Conservation (phyloP, 2,888 invertebrate species). For the Temnothorax ravouxi region DNA sequence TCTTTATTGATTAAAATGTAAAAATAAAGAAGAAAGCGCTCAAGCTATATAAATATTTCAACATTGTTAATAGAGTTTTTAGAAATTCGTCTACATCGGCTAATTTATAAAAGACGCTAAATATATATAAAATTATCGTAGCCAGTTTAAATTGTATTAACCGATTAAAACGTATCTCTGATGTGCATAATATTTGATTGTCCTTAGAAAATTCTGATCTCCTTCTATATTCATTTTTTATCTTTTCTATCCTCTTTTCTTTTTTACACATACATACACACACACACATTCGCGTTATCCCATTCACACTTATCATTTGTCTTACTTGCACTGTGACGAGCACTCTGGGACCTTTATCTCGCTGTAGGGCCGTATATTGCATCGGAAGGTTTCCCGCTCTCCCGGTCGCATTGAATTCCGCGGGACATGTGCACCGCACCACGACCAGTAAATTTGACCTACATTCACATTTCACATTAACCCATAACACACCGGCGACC, state of each 20-base stretch:
- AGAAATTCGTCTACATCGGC: not conserved
- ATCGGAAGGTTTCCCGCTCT: conserved; percentile 72
- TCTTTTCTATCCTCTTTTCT: not conserved
- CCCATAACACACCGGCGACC: conserved; percentile 33
- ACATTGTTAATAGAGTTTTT: not conserved
- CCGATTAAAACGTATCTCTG: not conserved
- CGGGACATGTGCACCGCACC: conserved; percentile 62
- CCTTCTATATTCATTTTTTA: not conserved
- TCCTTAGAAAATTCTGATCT: not conserved
- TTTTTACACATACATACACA: conserved; percentile 9
- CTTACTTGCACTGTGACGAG: conserved; percentile 34
- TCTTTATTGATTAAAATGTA: not conserved
- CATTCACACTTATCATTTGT: conserved; percentile 41
- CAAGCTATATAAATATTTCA: not conserved
- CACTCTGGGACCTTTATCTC: conserved; percentile 62
- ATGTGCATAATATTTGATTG: not conserved
- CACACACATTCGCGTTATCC: not conserved
- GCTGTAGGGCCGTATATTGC: conserved; percentile 66
- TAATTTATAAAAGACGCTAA: not conserved
- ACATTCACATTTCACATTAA: conserved; percentile 45
- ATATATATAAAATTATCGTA: not conserved
- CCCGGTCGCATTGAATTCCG: conserved; percentile 70
- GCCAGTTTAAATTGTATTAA: not conserved
- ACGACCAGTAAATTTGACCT: conserved; percentile 60
- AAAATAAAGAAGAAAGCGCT: not conserved